phyloP scores from a whole-genome alignment of 2,113 vertebrate genomes.

The Pollimyrus isidori region DNA sequence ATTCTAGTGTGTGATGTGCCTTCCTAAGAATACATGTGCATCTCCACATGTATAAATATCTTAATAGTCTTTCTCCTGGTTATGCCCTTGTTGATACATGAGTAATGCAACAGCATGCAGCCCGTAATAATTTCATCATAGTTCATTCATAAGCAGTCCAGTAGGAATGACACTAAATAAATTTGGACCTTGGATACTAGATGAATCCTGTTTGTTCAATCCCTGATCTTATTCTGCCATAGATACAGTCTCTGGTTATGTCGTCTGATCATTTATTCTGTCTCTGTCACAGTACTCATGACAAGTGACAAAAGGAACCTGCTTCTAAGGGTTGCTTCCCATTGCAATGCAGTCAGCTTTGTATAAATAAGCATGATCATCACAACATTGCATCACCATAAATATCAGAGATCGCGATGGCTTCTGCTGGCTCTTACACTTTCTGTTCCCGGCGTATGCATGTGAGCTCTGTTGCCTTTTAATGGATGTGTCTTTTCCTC shows the following conservation, averaged over 20 bases:
- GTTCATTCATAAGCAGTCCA: neutral
- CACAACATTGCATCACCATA: neutral
- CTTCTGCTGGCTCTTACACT: neutral
- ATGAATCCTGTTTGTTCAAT: neutral
- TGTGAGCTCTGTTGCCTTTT: neutral
- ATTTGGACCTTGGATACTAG: neutral
- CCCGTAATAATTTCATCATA: neutral
- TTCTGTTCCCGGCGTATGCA: neutral
- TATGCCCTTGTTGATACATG: neutral
- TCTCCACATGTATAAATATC: neutral
- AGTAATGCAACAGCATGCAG: neutral
- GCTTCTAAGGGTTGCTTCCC: neutral
- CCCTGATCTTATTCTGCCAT: neutral
- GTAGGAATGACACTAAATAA: neutral
- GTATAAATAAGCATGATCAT: neutral
- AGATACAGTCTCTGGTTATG: neutral
- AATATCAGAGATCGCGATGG: neutral
- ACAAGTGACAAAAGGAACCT: neutral
- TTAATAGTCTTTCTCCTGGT: neutral
- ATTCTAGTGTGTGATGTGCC: neutral
- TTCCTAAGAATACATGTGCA: neutral
- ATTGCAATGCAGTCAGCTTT: neutral
- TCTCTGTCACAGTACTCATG: neutral
- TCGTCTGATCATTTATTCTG: neutral
- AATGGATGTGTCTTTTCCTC: neutral